Base-by-base conservation (phyloP, 2,113 vertebrate genomes). In the Odobenus rosmarus region DNA sequence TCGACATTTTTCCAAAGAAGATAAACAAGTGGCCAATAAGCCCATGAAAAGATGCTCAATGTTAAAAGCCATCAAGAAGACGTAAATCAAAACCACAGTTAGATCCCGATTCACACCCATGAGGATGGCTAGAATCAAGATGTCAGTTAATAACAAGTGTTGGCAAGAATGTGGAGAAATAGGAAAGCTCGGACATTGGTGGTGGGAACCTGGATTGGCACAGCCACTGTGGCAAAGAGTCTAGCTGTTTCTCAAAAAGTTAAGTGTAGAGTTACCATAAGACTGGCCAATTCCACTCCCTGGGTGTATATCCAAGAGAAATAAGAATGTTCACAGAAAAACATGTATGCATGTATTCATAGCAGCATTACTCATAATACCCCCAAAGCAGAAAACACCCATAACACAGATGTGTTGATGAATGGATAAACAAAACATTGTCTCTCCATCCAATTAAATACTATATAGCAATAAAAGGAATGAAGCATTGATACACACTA, bases 161-260 rank as follows among this genome's bases (percentile, higher is more conserved):
- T 24, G 59, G 19, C 1, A 3, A 59, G 33, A 16, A 49, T 2
- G 39, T 9, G 31, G 85, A 57, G 67, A 51, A 86, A 33, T 0
- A n/a, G 18, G 18, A n/a, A 67, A 3, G 26, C 8, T 13, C 4
- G 4, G 5, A 11, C 31, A 1, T 5, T n/a, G 42, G 8, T 14
- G 64, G 11, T 15, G 53, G 79, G 81, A 61, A 36, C 0, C 9
- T 3, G 21, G 36, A 84, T 8, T 4, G 8, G 51, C 1, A 3
- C 10, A 81, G 57, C 12, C 81, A 31, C 36, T 36, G 72, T n/a
- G 62, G 28, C 46, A 59, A 42, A 19, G 2, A 57, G 14, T 13
- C 51, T 21, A 46, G 26, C 7, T 2, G 14, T 42, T 94, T 4
- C 57, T 85, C 31, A 16, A 72, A 79, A 49, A 21, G 21, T 23